Evolutionary conservation across 2,888 invertebrate species (phyloP), one percentile per base, ranked within the genome.

Genomic region (Drepana falcataria): DNA sequence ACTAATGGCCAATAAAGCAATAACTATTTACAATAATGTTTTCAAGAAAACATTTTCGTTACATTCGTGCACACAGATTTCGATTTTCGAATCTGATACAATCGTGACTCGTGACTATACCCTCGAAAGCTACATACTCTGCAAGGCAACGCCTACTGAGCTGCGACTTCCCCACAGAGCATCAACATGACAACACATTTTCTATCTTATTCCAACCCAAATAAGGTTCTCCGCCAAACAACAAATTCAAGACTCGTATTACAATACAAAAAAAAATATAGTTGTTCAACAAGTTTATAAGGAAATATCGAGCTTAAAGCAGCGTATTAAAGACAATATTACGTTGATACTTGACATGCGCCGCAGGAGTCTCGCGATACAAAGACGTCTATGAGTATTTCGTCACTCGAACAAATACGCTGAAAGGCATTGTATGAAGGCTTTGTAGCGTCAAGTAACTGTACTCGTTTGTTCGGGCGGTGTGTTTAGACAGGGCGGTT

Each of bases 111-210:
- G 83, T 82, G 83, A 80, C 79, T 78, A 69, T 73, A 66, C 75
- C 68, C 69, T 66, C 57, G 64, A 60, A 68, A 70, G 69, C 66
- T 63, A 74, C 75, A 72, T 71, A 75, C 75, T 76, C 77, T 74
- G 70, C 72, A 79, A 76, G 81, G 86, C 67, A 84, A 84, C 87
- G 87, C 87, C 87, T 86, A 81, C 81, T 71, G 68, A 66, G 67
- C 66, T 67, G 71, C 67, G 74, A 75, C 79, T 80, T 79, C 78
- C 67, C 75, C 75, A 76, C 73, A 72, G 71, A 49, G 48, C 51
- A 44, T 9, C 6, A 34, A 49, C 53, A 52, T 53, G 52, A 57
- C 61, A 54, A 60, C 53, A 65, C 48, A 74, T 63, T 72, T 63
- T 69, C 53, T 70, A 65, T 73, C 70, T 61, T 78, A 75, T 59